Percentiles rank a stretch among this genome's conserved stretches.
These are phyloP conservation scores for Epistrophe grossulariae DNA, from an alignment of 2,888 invertebrate genomes.

Conservation along the genomic window DNA sequence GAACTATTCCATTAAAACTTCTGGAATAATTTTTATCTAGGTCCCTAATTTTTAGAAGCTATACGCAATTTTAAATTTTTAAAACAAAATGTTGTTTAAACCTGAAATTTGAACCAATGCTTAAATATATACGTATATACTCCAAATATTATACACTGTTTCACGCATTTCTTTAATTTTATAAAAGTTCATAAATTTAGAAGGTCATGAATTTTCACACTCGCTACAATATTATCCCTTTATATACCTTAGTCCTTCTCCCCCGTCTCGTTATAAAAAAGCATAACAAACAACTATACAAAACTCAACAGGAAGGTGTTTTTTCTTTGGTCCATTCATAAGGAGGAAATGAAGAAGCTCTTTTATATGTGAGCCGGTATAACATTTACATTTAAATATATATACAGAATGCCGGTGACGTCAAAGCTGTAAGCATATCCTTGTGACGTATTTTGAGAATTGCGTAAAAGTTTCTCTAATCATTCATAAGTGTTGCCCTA, in stretches of 20 bases:
- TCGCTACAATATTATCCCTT: neutral
- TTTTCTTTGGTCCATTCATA: conserved; percentile 38
- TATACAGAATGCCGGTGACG: conserved; percentile 52
- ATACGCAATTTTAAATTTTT: too few species aligned
- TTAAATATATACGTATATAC: too few species aligned
- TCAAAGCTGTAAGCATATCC: conserved; percentile 36
- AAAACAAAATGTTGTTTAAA: too few species aligned
- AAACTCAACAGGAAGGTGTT: conserved; percentile 9
- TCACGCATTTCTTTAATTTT: too few species aligned
- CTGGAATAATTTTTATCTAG: too few species aligned
- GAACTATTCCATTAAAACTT: too few species aligned
- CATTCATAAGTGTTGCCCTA: conserved; percentile 30
- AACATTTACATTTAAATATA: neutral
- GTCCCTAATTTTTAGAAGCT: too few species aligned
- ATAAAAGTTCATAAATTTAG: too few species aligned
- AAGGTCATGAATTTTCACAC: too few species aligned
- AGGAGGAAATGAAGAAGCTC: conserved; percentile 13
- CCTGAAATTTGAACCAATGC: too few species aligned
- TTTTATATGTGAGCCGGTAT: neutral
- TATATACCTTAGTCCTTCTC: neutral
- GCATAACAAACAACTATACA: neutral
- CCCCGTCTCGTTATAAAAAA: neutral
- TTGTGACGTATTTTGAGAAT: conserved; percentile 48
- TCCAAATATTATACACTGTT: too few species aligned
- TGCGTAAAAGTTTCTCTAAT: conserved; percentile 39